Conservation (phyloP, 2,888 invertebrate species). For the Ennomos fuscantarius region DNA sequence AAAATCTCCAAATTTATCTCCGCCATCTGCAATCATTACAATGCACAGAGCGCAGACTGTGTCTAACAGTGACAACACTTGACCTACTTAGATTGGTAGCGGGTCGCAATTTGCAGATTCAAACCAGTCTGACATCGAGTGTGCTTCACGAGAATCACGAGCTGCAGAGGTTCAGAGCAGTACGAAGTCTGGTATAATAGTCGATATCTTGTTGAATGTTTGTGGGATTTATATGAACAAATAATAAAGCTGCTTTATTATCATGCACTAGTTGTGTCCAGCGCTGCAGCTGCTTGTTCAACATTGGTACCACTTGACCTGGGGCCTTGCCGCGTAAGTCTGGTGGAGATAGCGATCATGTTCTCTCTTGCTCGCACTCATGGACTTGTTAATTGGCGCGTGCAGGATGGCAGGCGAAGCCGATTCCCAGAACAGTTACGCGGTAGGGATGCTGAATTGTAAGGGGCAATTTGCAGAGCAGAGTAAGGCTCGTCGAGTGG, state of each 20-base stretch:
- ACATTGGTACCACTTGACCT: background rate
- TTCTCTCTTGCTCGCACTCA: too few relatives aligned
- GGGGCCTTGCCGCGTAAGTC: too few relatives aligned
- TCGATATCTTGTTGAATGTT: too few relatives aligned
- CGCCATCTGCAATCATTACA: constrained; percentile 8
- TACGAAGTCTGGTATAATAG: too few relatives aligned
- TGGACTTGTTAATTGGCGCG: too few relatives aligned
- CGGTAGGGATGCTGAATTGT: too few relatives aligned
- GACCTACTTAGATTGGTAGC: constrained; percentile 21
- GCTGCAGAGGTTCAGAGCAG: constrained; percentile 24
- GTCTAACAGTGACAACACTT: constrained; percentile 9
- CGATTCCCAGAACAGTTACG: too few relatives aligned
- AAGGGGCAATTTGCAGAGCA: background rate
- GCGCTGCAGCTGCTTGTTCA: background rate
- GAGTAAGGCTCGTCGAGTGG: background rate
- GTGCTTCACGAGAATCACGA: constrained; percentile 12
- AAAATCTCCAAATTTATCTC: background rate
- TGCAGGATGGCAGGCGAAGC: too few relatives aligned
- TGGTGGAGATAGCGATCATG: too few relatives aligned
- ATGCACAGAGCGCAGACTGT: constrained; percentile 2
- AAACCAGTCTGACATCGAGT: constrained; percentile 12
- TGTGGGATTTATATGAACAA: too few relatives aligned
- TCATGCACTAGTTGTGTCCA: background rate
- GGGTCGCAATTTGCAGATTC: constrained; percentile 17
- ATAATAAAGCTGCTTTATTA: constrained; percentile 2